Evolutionary conservation across 2,888 invertebrate genomes (phyloP).

Genomic region (Nephrotoma guestfalica): DNA sequence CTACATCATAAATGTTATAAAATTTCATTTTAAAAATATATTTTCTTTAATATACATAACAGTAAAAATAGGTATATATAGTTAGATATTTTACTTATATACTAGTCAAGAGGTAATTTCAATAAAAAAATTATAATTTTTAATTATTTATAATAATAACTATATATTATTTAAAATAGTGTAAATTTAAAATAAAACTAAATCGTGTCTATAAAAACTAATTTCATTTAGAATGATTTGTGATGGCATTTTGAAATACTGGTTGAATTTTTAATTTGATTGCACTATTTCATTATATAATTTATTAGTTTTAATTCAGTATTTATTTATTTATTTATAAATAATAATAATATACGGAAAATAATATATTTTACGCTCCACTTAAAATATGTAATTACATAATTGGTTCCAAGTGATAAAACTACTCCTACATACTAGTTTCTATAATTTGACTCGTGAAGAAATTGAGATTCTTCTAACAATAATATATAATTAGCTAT

Average conservation of each 20-base stretch:
- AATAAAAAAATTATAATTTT: not conserved
- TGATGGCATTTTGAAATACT: not conserved
- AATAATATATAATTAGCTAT: not conserved
- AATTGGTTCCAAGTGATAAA: not conserved
- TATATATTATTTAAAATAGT: not conserved
- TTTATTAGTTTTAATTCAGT: not conserved
- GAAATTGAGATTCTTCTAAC: not conserved
- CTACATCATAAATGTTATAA: not conserved
- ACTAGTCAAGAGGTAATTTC: not conserved
- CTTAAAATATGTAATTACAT: not conserved
- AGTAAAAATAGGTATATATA: not conserved
- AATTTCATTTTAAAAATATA: not conserved
- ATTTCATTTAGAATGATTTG: not conserved
- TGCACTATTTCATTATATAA: not conserved
- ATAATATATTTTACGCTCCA: not conserved
- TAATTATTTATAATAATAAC: not conserved
- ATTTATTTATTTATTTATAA: not conserved
- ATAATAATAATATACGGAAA: not conserved
- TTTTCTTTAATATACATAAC: not conserved
- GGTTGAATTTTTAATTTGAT: not conserved
- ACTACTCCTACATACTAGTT: not conserved
- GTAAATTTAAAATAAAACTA: not conserved
- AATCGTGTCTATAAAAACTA: not conserved
- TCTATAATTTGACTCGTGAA: not conserved
- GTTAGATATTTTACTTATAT: not conserved